These are phyloP conservation scores for Streblospio benedicti DNA, from an alignment of 1,140 invertebrate species.

Conservation along the genomic window DNA sequence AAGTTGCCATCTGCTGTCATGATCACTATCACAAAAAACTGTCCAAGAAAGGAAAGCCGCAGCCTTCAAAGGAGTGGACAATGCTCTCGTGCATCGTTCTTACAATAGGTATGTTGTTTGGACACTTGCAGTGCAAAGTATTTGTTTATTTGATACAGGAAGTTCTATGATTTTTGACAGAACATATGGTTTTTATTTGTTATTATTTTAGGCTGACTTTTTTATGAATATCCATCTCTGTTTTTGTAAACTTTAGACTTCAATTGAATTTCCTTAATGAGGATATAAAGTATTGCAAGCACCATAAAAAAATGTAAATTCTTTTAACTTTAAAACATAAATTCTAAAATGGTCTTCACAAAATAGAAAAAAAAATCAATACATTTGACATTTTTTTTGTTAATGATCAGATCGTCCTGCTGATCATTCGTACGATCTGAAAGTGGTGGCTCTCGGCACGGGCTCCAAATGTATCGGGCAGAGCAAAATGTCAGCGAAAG, in stretches of 20 bases:
- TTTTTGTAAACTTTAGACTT: not conserved
- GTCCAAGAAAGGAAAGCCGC: constrained; percentile 73
- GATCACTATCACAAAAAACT: constrained; percentile 55
- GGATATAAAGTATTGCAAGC: not conserved
- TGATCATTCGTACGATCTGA: constrained; percentile 33
- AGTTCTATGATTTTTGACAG: constrained; percentile 30
- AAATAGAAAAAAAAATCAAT: too few relatives aligned
- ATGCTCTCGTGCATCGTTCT: constrained; percentile 65
- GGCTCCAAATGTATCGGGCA: constrained; percentile 84
- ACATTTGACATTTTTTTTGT: too few relatives aligned
- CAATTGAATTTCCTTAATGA: not conserved
- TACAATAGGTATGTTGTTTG: constrained; percentile 38
- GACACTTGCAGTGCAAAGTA: constrained; percentile 12
- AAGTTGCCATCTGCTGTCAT: constrained; percentile 54
- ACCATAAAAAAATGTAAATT: not conserved
- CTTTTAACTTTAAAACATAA: too few relatives aligned
- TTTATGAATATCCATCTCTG: not conserved
- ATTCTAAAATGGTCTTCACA: too few relatives aligned
- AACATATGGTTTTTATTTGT: not conserved
- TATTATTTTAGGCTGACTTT: not conserved
- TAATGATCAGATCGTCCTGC: too few relatives aligned
- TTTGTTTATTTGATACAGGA: not conserved
- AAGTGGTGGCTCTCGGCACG: constrained; percentile 71
- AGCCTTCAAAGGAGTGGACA: constrained; percentile 65
- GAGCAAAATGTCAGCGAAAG: constrained; percentile 51